Evolutionary conservation across 1,140 invertebrate species (phyloP), one percentile per base, ranked within the genome.

Genomic region (Drosophila orosa): DNA sequence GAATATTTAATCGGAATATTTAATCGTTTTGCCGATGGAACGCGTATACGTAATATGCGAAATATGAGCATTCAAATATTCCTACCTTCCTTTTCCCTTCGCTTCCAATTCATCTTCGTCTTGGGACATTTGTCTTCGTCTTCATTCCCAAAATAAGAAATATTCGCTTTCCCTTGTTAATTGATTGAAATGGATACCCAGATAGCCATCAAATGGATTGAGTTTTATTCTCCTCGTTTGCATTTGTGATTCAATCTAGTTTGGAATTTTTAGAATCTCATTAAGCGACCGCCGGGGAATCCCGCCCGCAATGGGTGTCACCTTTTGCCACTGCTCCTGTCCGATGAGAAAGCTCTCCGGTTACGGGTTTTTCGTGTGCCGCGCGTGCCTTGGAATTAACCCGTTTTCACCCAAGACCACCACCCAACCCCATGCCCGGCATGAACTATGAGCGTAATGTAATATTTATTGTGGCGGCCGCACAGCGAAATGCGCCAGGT

Each of bases 1-100:
- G 73, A 87, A 87, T 87, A 87, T 80, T 87, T 83, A 89, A 89
- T 83, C 84, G 73, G 50, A 65, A 89, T 83, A 87, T 56, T 82
- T 79, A 86, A 79, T 82, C 75, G 66, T 50, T 50, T 61, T 42
- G 65, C 27, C 45, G 59, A 52, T 25, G 33, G 33, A 22, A 25
- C 62, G 73, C 65, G 52, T 76, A 65, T 76, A 60, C 71, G 62
- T 73, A 87, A 73, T 68, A 72, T 62, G 45, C 52, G 74, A 55
- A 72, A 71, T 59, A 61, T 68, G 62, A 68, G 56, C 50, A 61
- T 78, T 72, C 35, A 78, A 62, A 73, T 61, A 13, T 31, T 52
- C 31, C 3, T 52, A 59, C 31, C 3, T 52, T 45, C 42, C 1
- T 44, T 44, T 22, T 22, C 13, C 13, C 22, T 15, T 31, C 29